These are phyloP conservation scores for Caracal caracal DNA, from an alignment of 2,113 vertebrate genomes.

Conservation along the genomic window DNA sequence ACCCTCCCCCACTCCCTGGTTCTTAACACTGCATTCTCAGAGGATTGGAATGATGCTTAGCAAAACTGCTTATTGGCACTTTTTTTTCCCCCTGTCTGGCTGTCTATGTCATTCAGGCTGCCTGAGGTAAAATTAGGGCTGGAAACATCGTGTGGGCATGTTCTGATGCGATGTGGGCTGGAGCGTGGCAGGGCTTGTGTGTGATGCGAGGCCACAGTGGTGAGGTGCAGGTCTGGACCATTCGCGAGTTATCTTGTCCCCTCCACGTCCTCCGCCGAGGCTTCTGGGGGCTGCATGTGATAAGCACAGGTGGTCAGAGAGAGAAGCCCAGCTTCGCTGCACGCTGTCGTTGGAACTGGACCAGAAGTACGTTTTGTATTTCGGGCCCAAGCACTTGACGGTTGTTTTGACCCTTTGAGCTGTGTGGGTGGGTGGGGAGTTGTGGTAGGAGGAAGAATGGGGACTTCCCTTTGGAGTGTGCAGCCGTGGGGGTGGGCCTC, in stretches of 20 bases:
- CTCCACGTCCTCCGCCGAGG: not conserved
- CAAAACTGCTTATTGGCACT: constrained; percentile 48
- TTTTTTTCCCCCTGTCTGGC: not conserved
- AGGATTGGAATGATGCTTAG: constrained; percentile 47
- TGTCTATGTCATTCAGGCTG: constrained; percentile 12
- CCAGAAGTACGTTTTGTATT: not conserved
- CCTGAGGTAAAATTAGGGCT: constrained; percentile 42
- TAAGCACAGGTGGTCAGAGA: not conserved
- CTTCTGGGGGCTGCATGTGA: not conserved
- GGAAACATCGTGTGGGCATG: not conserved
- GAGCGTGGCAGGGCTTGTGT: not conserved
- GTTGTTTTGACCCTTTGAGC: not conserved
- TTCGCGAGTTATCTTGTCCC: not conserved
- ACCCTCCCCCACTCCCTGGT: not conserved
- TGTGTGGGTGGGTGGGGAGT: not conserved
- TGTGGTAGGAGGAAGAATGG: not conserved
- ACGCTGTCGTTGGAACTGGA: not conserved
- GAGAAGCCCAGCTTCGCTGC: not conserved
- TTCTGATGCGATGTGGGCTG: constrained; percentile 13
- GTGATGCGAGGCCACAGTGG: not conserved
- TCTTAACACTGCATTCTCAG: constrained; percentile 23
- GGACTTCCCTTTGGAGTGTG: not conserved
- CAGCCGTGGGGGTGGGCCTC: too few relatives aligned
- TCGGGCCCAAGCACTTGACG: not conserved
- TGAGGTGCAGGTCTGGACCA: not conserved